Conservation (phyloP, 2,113 vertebrate genomes). For the Lota lota region DNA sequence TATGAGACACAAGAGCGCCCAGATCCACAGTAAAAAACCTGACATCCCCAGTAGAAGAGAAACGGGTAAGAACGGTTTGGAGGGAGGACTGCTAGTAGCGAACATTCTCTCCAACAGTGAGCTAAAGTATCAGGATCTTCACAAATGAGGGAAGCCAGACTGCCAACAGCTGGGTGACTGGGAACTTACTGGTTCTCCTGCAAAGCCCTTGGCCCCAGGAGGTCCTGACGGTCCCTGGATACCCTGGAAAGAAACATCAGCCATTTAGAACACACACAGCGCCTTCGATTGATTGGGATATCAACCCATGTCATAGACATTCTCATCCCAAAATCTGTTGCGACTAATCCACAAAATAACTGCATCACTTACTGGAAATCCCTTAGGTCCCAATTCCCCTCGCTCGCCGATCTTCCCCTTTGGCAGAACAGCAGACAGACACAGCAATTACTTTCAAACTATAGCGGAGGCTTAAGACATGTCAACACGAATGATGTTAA, state of each 20-base stretch:
- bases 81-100: too few species aligned
- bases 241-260: constrained; percentile 75
- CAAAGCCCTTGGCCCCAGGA: constrained; percentile 87
- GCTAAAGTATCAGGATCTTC: too few species aligned
- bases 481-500: too few species aligned
- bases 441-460: neutral
- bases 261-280: neutral
- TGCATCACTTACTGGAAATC: constrained; percentile 84
- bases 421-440: constrained; percentile 44
- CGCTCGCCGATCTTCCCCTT: constrained; percentile 87
- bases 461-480: too few species aligned
- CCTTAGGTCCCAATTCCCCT: constrained; percentile 79
- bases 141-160: too few species aligned
- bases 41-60: neutral
- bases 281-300: too few species aligned
- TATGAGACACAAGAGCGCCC: too few species aligned
- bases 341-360: constrained; percentile 17
- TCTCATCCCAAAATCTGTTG: too few species aligned
- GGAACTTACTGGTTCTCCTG: constrained; percentile 83
- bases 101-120: too few species aligned
- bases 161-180: too few species aligned
- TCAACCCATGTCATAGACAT: too few species aligned
- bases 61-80: too few species aligned
- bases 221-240: constrained; percentile 86
- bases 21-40: neutral